Evolutionary conservation across 2,888 invertebrate species (phyloP).

Genomic region (Chorisops tibialis): DNA sequence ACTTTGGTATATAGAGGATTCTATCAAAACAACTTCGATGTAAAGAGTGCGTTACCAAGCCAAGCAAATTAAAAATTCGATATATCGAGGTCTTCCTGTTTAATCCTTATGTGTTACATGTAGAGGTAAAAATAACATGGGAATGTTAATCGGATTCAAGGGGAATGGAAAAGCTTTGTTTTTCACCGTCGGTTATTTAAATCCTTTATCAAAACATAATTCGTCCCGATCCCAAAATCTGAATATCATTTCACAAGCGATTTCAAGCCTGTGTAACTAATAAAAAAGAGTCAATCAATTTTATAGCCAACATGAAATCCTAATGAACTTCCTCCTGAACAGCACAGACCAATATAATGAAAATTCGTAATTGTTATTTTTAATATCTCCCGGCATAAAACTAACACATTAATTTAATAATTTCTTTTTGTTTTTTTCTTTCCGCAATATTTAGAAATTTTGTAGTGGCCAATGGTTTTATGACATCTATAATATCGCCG

Average conservation of each 20-base stretch:
- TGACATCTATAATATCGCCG: constrained; percentile 53
- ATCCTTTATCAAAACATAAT: not conserved
- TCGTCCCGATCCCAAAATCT: not conserved
- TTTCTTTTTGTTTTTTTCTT: not conserved
- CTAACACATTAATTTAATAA: constrained; percentile 15
- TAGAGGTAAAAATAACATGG: too few relatives aligned
- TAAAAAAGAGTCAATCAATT: constrained; percentile 6
- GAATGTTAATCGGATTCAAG: too few relatives aligned
- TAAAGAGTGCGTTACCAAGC: too few relatives aligned
- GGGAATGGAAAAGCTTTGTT: too few relatives aligned
- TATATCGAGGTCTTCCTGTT: too few relatives aligned
- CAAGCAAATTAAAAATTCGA: too few relatives aligned
- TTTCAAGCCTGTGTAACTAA: constrained; percentile 18
- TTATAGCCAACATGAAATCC: constrained; percentile 13
- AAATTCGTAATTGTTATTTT: constrained; percentile 7
- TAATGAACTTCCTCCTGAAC: constrained; percentile 18
- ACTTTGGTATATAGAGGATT: too few relatives aligned
- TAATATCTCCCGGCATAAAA: constrained; percentile 5
- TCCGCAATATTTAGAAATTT: constrained; percentile 54
- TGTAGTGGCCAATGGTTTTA: constrained; percentile 61
- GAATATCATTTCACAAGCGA: not conserved
- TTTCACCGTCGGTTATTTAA: too few relatives aligned
- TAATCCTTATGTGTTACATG: too few relatives aligned
- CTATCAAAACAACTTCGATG: too few relatives aligned
- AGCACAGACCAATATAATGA: constrained; percentile 7